Conservation (phyloP, 2,888 invertebrate species). For the Unio delphinus region DNA sequence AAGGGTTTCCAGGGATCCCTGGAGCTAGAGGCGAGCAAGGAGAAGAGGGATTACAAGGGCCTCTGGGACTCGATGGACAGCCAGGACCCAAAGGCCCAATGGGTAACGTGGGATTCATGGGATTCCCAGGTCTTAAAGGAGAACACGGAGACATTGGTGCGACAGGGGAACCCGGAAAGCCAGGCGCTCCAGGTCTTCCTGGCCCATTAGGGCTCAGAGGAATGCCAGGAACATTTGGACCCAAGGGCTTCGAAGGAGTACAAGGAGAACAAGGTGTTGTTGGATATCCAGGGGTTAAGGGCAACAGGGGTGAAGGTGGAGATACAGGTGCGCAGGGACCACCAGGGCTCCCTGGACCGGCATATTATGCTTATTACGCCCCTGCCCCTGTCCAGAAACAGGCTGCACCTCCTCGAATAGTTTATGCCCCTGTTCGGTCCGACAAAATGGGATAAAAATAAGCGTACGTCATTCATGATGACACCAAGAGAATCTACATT, state of each 20-base stretch:
- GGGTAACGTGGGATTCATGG: conserved; percentile 26
- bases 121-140: conserved; percentile 27
- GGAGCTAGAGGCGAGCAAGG: conserved; percentile 26
- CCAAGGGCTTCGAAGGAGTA: conserved; percentile 27
- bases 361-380: conserved; percentile 26
- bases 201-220: conserved; percentile 22
- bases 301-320: conserved; percentile 21
- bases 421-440: conserved; percentile 2
- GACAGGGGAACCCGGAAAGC: conserved; percentile 11
- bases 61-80: conserved; percentile 19
- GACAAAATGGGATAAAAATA: no score
- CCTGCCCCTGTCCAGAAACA: conserved; percentile 15
- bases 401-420: conserved; percentile 23
- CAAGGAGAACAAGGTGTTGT: conserved; percentile 18
- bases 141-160: conserved; percentile 23
- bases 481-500: no score
- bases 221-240: conserved; percentile 17
- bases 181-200: conserved; percentile 22
- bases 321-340: conserved; percentile 13
- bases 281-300: conserved; percentile 26
- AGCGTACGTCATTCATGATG: no score
- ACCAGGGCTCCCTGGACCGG: conserved; percentile 19
- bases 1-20: conserved; percentile 27
- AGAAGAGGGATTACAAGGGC: conserved; percentile 24
- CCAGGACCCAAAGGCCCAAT: conserved; percentile 21